phyloP scores from a whole-genome alignment of 2,888 invertebrate genomes.

The Eucera pruinosa region DNA sequence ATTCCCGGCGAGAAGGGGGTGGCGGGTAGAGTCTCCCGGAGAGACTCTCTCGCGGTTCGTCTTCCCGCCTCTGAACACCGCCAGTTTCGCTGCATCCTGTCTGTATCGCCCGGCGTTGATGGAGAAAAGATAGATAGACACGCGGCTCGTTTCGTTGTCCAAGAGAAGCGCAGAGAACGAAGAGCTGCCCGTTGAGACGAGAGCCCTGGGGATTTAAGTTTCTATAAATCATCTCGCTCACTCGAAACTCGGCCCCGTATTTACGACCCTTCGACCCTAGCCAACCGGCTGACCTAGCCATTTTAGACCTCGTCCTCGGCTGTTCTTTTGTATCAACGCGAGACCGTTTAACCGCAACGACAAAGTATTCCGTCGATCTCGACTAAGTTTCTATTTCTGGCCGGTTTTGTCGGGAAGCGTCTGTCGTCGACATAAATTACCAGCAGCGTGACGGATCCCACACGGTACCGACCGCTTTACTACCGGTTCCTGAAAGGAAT shows the following conservation, averaged over 20 bases:
- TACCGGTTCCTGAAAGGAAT: slow-evolving; percentile 62
- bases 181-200: slow-evolving; percentile 59
- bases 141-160: slow-evolving; percentile 56
- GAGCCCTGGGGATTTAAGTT: slow-evolving; percentile 79
- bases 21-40: slow-evolving; percentile 26
- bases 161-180: slow-evolving; percentile 46
- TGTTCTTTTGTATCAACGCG: slow-evolving; percentile 72
- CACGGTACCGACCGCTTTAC: slow-evolving; percentile 45
- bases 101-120: slow-evolving; percentile 49
- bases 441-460: slow-evolving; percentile 30
- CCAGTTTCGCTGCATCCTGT: slow-evolving; percentile 3
- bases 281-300: slow-evolving; percentile 54
- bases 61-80: slow-evolving; percentile 27
- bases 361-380: slow-evolving; percentile 73
- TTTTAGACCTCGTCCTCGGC: slow-evolving; percentile 54
- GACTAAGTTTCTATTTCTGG: slow-evolving; percentile 40
- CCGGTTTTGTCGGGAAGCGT: slow-evolving; percentile 4
- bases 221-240: slow-evolving; percentile 83
- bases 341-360: slow-evolving; percentile 77
- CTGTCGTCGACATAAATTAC: slow-evolving; percentile 71
- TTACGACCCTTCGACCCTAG: slow-evolving; percentile 78
- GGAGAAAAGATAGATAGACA: slow-evolving; percentile 73
- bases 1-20: slow-evolving; percentile 72
- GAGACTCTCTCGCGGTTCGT: slow-evolving; percentile 46
- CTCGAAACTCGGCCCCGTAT: slow-evolving; percentile 80